Conservation (phyloP, 1,140 invertebrate genomes). For the Drosophila fuyamai region DNA sequence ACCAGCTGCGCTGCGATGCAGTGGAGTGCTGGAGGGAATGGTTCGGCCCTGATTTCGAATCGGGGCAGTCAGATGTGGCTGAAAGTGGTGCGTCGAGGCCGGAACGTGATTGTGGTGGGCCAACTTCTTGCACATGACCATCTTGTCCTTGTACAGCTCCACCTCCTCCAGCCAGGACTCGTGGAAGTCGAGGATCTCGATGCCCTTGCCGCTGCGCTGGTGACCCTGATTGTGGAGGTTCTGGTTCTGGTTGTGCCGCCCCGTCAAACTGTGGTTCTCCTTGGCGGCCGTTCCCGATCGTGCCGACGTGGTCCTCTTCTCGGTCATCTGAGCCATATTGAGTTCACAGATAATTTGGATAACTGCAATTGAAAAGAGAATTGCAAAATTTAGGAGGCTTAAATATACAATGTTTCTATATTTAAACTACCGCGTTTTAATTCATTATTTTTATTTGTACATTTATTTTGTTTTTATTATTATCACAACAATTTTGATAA, state of each 20-base stretch:
- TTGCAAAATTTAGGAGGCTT: no score
- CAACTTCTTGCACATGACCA: slow-evolving; percentile 67
- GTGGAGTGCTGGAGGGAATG: not conserved
- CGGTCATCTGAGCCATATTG: slow-evolving; percentile 80
- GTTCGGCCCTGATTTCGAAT: slow-evolving; percentile 11
- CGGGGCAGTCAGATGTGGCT: slow-evolving; percentile 6
- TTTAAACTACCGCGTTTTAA: no score
- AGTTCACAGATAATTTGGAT: slow-evolving; percentile 72
- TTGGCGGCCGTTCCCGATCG: slow-evolving; percentile 29
- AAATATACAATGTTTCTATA: no score
- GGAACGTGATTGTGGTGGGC: slow-evolving; percentile 62
- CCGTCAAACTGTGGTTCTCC: slow-evolving; percentile 30
- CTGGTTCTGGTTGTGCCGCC: slow-evolving; percentile 3
- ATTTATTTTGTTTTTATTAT: no score
- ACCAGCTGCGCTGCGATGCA: slow-evolving; percentile 16
- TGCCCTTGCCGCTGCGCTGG: slow-evolving; percentile 62
- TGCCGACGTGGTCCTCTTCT: slow-evolving; percentile 65
- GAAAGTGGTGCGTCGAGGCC: slow-evolving; percentile 6
- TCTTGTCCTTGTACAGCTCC: slow-evolving; percentile 76
- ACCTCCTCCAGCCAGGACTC: slow-evolving; percentile 83
- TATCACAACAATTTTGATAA: no score
- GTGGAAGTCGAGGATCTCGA: slow-evolving; percentile 82
- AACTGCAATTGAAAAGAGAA: slow-evolving; percentile 24
- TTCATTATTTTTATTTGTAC: no score
- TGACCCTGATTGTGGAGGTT: slow-evolving; percentile 8